These are phyloP conservation scores for Orius insidiosus DNA, from an alignment of 1,140 invertebrate species.

Conservation along the genomic window DNA sequence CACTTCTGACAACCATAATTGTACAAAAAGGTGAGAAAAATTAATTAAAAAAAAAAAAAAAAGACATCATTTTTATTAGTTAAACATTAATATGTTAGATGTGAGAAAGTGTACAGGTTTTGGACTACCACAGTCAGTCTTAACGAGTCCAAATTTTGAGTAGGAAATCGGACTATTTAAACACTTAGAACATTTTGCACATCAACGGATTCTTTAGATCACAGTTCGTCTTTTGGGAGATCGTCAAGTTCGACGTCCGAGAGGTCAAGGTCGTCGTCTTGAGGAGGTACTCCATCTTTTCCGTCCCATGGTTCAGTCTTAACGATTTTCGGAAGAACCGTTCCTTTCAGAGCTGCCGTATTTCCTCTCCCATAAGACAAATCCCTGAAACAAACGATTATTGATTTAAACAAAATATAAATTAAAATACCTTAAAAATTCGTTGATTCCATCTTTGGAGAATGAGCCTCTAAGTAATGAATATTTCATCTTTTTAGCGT, in stretches of 20 bases:
- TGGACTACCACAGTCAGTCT: no score
- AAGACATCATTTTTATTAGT: no score
- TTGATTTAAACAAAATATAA: background rate
- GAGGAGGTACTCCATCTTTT: constrained; percentile 79
- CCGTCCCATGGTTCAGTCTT: constrained; percentile 83
- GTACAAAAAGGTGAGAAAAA: no score
- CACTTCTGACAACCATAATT: no score
- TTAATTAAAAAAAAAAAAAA: no score
- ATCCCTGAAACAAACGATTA: constrained; percentile 42
- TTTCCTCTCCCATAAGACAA: constrained; percentile 87
- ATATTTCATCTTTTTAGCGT: constrained; percentile 94
- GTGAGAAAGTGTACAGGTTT: no score
- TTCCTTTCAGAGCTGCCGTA: constrained; percentile 75
- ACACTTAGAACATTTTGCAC: no score
- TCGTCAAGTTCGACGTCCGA: constrained; percentile 78
- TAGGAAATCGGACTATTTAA: no score
- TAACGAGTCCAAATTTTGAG: no score
- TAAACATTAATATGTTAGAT: no score
- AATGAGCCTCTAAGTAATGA: constrained; percentile 86
- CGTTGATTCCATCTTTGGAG: constrained; percentile 82
- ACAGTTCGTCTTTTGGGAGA: constrained; percentile 56
- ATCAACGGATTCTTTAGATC: constrained; percentile 24
- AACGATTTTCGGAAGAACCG: constrained; percentile 60
- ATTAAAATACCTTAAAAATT: constrained; percentile 57
- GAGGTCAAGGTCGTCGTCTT: constrained; percentile 84